A percentile compares a stretch with the other conserved stretches of the same genome.
phyloP scores from a whole-genome alignment of 2,797 vertebrate genomes.

The Agapornis canus region DNA sequence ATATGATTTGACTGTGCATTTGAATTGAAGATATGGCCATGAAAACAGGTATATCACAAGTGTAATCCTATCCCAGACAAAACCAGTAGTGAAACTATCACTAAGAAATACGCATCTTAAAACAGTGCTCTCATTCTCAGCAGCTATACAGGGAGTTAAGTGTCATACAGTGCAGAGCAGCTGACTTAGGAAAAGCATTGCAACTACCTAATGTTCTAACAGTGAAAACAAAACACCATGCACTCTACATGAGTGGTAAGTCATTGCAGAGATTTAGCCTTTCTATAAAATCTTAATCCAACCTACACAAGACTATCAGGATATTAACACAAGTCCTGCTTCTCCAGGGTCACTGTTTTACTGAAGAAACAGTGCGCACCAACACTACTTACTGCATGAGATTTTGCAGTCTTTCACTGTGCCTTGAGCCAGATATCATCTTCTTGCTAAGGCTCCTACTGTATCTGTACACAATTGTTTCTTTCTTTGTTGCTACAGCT shows the following conservation, averaged over 20 bases:
- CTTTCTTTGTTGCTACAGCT: slow-evolving; percentile 2
- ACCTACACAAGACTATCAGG: neutral
- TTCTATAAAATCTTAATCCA: neutral
- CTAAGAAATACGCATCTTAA: neutral
- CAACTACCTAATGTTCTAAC: neutral
- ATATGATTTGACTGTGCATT: neutral
- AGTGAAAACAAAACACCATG: neutral
- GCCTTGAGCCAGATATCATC: neutral
- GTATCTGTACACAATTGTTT: neutral
- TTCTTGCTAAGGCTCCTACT: neutral
- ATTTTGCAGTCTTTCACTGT: neutral
- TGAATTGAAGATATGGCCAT: neutral
- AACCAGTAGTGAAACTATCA: neutral
- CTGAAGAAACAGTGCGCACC: neutral
- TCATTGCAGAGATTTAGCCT: neutral
- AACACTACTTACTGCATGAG: neutral
- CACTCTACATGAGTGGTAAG: neutral
- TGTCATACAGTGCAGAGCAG: neutral
- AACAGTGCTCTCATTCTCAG: fast-evolving
- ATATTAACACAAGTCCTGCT: neutral
- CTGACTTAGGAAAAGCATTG: neutral
- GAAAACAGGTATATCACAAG: neutral
- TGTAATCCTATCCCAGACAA: neutral
- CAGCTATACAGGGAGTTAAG: neutral
- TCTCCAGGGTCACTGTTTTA: neutral